These are phyloP conservation scores for Isotomurus palustris DNA, from an alignment of 2,888 invertebrate species.

Conservation along the genomic window DNA sequence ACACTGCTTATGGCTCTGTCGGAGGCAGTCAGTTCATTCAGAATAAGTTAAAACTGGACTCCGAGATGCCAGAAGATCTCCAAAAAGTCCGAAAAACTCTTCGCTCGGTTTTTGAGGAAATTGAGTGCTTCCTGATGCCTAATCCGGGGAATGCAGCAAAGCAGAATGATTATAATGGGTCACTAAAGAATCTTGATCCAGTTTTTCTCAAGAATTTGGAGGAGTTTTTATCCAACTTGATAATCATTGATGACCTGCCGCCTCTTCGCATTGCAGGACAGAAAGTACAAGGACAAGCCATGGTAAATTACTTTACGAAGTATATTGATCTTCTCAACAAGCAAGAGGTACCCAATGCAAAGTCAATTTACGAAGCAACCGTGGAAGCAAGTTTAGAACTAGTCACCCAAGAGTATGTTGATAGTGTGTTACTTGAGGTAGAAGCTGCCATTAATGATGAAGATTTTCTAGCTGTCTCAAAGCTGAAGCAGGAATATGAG, in stretches of 20 bases:
- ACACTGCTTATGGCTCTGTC: constrained; percentile 18
- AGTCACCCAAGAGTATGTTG: neutral
- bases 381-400: neutral
- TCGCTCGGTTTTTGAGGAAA: constrained; percentile 86
- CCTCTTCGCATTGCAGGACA: constrained; percentile 13
- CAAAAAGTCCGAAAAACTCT: constrained; percentile 89
- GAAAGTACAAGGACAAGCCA: constrained; percentile 3
- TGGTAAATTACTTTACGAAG: constrained; percentile 1
- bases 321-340: constrained; percentile 5
- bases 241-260: constrained; percentile 14
- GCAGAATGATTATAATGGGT: constrained; percentile 18
- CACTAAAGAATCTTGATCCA: constrained; percentile 4
- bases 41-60: constrained; percentile 14
- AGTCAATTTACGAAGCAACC: neutral
- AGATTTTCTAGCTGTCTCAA: too few species aligned
- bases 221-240: constrained; percentile 13
- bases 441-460: too few species aligned
- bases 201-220: constrained; percentile 19
- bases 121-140: constrained; percentile 95
- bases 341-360: neutral
- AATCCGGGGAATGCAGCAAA: constrained; percentile 61
- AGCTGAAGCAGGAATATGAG: too few species aligned
- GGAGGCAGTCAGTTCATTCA: constrained; percentile 20
- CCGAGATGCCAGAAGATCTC: constrained; percentile 58
- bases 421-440: too few species aligned